These are phyloP conservation scores for Antennarius striatus DNA, from an alignment of 2,113 vertebrate genomes.

Conservation along the genomic window DNA sequence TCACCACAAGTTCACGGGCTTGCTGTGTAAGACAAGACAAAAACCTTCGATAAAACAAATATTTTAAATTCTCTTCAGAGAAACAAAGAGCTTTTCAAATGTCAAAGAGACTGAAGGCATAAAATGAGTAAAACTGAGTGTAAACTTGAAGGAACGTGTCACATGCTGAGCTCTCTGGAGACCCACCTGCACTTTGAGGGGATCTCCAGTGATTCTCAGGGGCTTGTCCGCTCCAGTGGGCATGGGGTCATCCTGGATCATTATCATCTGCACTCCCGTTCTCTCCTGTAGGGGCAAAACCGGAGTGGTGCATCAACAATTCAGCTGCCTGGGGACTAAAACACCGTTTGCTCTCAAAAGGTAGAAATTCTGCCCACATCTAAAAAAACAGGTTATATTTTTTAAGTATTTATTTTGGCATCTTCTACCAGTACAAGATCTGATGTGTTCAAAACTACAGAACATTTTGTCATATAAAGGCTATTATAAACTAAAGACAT, in stretches of 20 bases:
- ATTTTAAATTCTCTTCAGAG: neutral
- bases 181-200: conserved; percentile 95
- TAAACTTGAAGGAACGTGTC: conserved; percentile 25
- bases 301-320: conserved; percentile 20
- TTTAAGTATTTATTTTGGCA: no score
- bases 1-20: conserved; percentile 96
- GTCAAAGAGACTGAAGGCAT: neutral
- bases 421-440: no score
- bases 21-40: conserved; percentile 77
- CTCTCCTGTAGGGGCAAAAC: conserved; percentile 84
- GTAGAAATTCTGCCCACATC: conserved; percentile 5
- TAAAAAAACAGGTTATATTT: conserved; percentile 14
- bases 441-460: no score
- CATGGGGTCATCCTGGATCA: conserved; percentile 97
- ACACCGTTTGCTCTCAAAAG: neutral
- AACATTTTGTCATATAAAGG: no score
- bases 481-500: no score
- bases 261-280: conserved; percentile 98
- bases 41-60: neutral
- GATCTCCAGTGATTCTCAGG: conserved; percentile 96
- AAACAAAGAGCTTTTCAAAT: neutral
- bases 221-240: conserved; percentile 98
- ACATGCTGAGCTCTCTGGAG: conserved; percentile 18
- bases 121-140: conserved; percentile 53
- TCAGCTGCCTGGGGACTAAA: conserved; percentile 36